These are phyloP conservation scores for Ornithoptera alexandrae DNA, from an alignment of 2,888 invertebrate species.

Conservation along the genomic window DNA sequence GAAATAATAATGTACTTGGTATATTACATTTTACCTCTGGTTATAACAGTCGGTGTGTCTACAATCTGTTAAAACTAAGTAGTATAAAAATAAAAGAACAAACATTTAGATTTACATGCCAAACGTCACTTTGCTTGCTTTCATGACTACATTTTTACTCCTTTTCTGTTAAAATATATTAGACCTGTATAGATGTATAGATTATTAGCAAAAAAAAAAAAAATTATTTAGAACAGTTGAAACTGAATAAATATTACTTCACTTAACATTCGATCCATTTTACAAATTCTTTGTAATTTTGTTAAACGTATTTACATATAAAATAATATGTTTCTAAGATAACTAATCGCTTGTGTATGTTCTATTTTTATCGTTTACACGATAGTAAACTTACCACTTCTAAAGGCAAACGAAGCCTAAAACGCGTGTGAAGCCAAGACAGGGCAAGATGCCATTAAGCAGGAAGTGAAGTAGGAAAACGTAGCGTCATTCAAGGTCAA, in stretches of 20 bases:
- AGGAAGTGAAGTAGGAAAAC: slow-evolving; percentile 78
- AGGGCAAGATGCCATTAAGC: slow-evolving; percentile 68
- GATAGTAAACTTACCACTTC: neutral
- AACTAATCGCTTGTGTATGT: neutral
- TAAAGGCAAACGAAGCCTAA: slow-evolving; percentile 41
- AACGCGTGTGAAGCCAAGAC: slow-evolving; percentile 44
- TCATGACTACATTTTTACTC: neutral
- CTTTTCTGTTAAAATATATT: too few species aligned
- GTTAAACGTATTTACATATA: too few species aligned
- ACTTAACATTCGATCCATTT: neutral
- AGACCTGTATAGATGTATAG: neutral
- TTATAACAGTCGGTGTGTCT: neutral
- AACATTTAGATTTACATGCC: neutral
- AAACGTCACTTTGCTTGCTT: neutral
- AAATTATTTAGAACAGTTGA: neutral
- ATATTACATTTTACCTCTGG: neutral
- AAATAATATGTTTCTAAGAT: too few species aligned
- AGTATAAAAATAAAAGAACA: neutral
- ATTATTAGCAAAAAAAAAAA: neutral
- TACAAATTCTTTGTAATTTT: too few species aligned
- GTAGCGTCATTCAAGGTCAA: slow-evolving; percentile 71
- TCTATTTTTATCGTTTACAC: neutral
- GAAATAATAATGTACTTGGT: too few species aligned
- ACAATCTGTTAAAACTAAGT: neutral
- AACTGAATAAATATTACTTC: neutral